Conservation (phyloP, 2,888 invertebrate genomes). For the Eudemis profundana region DNA sequence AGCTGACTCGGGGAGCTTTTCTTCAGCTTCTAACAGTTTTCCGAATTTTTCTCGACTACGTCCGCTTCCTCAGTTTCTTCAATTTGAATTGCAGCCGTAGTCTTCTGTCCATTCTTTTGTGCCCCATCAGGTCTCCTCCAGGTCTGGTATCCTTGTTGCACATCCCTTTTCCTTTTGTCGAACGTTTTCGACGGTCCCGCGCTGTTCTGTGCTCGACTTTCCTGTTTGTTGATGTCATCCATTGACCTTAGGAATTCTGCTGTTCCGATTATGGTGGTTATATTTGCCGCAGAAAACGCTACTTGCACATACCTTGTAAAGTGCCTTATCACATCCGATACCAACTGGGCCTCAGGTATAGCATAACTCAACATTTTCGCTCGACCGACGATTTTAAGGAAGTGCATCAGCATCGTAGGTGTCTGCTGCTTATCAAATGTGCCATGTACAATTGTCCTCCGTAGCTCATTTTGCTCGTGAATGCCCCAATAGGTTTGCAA, state of each 20-base stretch:
- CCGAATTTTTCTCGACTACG: no score
- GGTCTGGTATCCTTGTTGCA: background rate
- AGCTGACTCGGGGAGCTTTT: conserved; percentile 30
- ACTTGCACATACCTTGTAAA: no score
- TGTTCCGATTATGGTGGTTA: background rate
- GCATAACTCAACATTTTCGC: background rate
- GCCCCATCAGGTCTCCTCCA: conserved; percentile 6
- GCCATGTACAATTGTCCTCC: conserved; percentile 7
- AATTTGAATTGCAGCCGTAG: no score
- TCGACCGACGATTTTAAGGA: background rate
- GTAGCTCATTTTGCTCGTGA: background rate
- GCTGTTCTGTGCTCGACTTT: background rate
- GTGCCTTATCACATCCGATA: background rate
- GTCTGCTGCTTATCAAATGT: background rate
- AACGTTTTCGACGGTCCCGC: no score
- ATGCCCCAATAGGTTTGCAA: background rate
- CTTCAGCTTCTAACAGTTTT: conserved; percentile 35
- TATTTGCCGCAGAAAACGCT: background rate
- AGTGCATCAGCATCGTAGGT: background rate
- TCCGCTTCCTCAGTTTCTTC: background rate
- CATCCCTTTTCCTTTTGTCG: background rate
- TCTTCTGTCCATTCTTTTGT: no score
- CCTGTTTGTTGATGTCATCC: background rate
- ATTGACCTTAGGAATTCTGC: background rate
- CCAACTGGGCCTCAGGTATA: background rate